Evolutionary conservation across 1,140 invertebrate genomes (phyloP), one percentile per base, ranked within the genome.

Genomic region (Drosophila jambulina): DNA sequence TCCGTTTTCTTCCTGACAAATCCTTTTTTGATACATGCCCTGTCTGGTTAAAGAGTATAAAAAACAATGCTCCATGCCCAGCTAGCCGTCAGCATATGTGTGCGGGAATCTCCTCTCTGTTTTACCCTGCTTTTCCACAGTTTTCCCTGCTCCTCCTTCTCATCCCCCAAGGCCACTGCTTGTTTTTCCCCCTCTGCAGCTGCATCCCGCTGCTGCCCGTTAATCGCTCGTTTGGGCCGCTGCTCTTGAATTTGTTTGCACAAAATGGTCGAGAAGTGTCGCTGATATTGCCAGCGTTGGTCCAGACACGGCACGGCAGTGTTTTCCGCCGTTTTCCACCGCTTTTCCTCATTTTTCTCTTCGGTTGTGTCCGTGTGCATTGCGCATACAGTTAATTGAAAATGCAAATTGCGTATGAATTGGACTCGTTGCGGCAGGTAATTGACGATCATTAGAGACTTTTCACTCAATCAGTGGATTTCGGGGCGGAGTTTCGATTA

Each of bases 321-420:
- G 48, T 32, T 29, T 51, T 27, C 40, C 25, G 23, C 27, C n/a
- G n/a, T 12, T 19, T 43, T 19, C 43, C 29, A 34, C 17, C 21
- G 13, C 13, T 38, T 56, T 64, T 25, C 23, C 38, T 25, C 27
- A 29, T 25, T 36, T 54, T 4, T 21, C 12, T 42, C n/a, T 23
- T 10, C 17, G 58, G 46, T 69, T 51, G 63, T 58, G 40, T 58
- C 10, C 45, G 53, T 49, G 34, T 67, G 57, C 51, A 54, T 43
- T 34, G 45, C 45, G 40, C 57, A 72, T 72, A 63, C 71, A 46
- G 74, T 85, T 90, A 88, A 88, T 88, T 88, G 85, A 88, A 90
- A 90, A 88, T 85, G 85, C 81, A 90, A 88, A 88, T 90, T 76
- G 58, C 67, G 67, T 64, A 67, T 59, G 65, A 69, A 78, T 78